These are phyloP conservation scores for Drosophila parabipectinata DNA, from an alignment of 1,140 invertebrate genomes.

Conservation along the genomic window DNA sequence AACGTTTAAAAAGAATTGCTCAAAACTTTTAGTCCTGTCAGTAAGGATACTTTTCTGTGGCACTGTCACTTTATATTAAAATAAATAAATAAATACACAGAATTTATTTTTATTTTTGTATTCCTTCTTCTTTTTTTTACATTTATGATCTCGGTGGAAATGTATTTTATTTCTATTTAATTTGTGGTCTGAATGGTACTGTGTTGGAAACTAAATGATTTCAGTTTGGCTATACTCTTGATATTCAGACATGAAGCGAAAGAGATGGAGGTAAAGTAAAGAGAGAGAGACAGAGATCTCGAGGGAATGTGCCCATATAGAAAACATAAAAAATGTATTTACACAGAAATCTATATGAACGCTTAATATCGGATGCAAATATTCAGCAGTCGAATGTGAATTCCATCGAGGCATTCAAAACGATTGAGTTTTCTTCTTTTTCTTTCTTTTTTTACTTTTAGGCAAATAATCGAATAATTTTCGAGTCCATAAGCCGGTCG, in stretches of 20 bases:
- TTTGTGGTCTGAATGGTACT: slow-evolving; percentile 52
- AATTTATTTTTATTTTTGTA: slow-evolving; percentile 20
- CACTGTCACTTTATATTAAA: slow-evolving; percentile 35
- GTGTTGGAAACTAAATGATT: slow-evolving; percentile 29
- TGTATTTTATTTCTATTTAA: slow-evolving; percentile 78
- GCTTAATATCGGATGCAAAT: slow-evolving; percentile 45
- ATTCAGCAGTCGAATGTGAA: slow-evolving; percentile 10
- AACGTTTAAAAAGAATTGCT: slow-evolving; percentile 81
- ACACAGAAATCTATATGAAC: slow-evolving; percentile 40
- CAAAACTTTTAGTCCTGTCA: slow-evolving; percentile 52
- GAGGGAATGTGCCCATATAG: slow-evolving; percentile 7
- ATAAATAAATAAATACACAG: slow-evolving; percentile 20
- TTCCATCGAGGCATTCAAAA: slow-evolving; percentile 29
- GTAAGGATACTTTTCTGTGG: slow-evolving; percentile 26
- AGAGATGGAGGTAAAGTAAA: background rate
- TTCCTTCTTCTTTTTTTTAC: background rate
- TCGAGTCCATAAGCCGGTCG: slow-evolving; percentile 10
- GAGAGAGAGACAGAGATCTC: background rate
- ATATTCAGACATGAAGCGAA: background rate
- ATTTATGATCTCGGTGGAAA: slow-evolving; percentile 3
- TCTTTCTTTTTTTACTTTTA: slow-evolving; percentile 5
- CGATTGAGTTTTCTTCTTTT: slow-evolving; percentile 16
- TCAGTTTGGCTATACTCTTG: slow-evolving; percentile 18
- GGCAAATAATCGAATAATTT: slow-evolving; percentile 47
- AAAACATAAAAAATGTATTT: background rate